Evolutionary conservation across 2,113 vertebrate species (phyloP).

Genomic region (Rissa tridactyla): DNA sequence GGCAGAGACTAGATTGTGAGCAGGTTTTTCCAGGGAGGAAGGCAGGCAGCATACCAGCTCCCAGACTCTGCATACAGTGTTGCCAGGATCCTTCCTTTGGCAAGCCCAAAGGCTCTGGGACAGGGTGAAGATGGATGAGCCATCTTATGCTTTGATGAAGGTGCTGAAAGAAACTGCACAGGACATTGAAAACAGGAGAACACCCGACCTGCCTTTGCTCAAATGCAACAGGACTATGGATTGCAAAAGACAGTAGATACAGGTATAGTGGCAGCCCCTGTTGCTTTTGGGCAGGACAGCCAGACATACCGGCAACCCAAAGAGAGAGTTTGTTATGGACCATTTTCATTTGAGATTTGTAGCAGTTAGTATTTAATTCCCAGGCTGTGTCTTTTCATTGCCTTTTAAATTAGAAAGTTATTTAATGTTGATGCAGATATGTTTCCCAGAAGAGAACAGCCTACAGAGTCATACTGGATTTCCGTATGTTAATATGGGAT

Average conservation of each 20-base stretch:
- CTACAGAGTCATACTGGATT: not conserved
- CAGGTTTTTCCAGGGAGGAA: not conserved
- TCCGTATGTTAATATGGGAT: not conserved
- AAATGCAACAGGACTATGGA: not conserved
- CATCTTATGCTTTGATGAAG: not conserved
- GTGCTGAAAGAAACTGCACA: not conserved
- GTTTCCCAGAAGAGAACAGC: not conserved
- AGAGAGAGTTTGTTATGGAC: not conserved
- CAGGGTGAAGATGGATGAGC: not conserved
- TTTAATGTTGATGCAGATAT: not conserved
- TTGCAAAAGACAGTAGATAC: not conserved
- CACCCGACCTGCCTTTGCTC: rapidly evolving
- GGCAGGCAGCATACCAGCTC: not conserved
- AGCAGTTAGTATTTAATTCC: constrained; percentile 8
- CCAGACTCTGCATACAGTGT: not conserved
- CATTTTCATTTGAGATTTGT: not conserved
- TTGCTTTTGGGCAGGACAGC: not conserved
- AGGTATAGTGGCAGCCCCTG: not conserved
- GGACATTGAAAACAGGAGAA: not conserved
- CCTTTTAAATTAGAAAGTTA: constrained; percentile 26
- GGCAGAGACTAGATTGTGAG: not conserved
- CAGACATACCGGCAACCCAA: not conserved
- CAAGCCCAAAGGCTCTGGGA: not conserved
- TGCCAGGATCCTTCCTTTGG: not conserved
- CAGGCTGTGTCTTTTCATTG: constrained; percentile 10